Evolutionary conservation across 92 coral and sea anemone species (phyloP).

Genomic region (Nematostella vectensis): DNA sequence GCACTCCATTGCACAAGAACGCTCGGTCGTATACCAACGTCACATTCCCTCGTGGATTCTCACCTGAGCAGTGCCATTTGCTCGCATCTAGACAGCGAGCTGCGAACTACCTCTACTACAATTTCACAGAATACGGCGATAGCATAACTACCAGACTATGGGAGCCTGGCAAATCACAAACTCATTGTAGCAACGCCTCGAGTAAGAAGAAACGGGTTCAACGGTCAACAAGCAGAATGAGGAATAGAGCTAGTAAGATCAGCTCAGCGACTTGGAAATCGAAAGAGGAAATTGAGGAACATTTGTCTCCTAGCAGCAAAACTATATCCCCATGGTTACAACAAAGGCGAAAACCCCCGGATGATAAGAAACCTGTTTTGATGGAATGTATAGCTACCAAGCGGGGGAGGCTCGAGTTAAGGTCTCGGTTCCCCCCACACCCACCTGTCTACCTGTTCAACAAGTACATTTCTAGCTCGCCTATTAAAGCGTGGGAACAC

Average conservation of each 20-base stretch:
- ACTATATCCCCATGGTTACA: slow-evolving; percentile 9
- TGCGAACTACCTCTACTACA: slow-evolving; percentile 41
- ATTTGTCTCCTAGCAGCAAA: slow-evolving; percentile 5
- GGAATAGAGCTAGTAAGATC: not conserved
- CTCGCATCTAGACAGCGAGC: slow-evolving; percentile 48
- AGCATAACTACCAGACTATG: not conserved
- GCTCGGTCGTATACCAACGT: slow-evolving; percentile 35
- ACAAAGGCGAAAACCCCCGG: not conserved
- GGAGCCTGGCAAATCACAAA: not conserved
- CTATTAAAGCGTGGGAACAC: not conserved
- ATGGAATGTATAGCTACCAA: slow-evolving; percentile 7
- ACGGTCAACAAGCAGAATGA: not conserved
- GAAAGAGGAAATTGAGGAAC: slow-evolving; percentile 13
- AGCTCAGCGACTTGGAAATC: slow-evolving; percentile 14
- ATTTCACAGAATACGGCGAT: slow-evolving; percentile 23
- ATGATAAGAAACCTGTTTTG: not conserved
- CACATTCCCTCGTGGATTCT: slow-evolving; percentile 39
- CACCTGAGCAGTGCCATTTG: slow-evolving; percentile 31
- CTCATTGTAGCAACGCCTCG: not conserved
- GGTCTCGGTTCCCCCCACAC: slow-evolving; percentile 23
- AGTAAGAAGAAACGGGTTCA: no score
- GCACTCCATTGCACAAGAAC: not conserved
- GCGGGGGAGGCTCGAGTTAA: slow-evolving; percentile 14
- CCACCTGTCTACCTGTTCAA: slow-evolving; percentile 39
- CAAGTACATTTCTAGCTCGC: not conserved